Evolutionary conservation across 2,888 invertebrate species (phyloP).

Genomic region (Agrochola litura): DNA sequence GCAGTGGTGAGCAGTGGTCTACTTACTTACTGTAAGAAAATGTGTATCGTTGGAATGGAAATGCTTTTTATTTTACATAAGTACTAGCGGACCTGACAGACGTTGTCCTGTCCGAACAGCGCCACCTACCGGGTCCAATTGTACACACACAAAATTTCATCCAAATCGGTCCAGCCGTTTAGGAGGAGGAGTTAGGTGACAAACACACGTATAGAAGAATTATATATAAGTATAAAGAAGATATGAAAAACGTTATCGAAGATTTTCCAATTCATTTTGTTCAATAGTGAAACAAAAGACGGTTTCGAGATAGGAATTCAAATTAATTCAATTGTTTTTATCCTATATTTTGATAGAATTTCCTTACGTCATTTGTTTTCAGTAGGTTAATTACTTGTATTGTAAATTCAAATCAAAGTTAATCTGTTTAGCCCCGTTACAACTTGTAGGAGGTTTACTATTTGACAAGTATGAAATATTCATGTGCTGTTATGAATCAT

Average conservation of each 20-base stretch:
- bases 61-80: too few relatives aligned
- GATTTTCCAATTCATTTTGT: not conserved
- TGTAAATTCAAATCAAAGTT: slow-evolving; percentile 2
- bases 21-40: not conserved
- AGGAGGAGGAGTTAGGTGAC: too few relatives aligned
- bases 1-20: too few relatives aligned
- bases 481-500: not conserved
- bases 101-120: too few relatives aligned
- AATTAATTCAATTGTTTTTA: not conserved
- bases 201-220: too few relatives aligned
- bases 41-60: not conserved
- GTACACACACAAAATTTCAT: too few relatives aligned
- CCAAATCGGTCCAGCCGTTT: too few relatives aligned
- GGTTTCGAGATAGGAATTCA: not conserved
- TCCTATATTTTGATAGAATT: not conserved
- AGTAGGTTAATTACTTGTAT: not conserved
- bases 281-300: not conserved
- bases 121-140: too few relatives aligned
- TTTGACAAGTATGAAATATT: slow-evolving; percentile 21
- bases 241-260: not conserved
- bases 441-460: not conserved
- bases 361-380: not conserved
- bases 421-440: not conserved
- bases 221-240: too few relatives aligned
- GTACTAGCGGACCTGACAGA: too few relatives aligned